Percentiles rank a stretch among this genome's conserved stretches.
Conservation (phyloP, 2,113 vertebrate genomes). For the Chelonoidis abingdonii region DNA sequence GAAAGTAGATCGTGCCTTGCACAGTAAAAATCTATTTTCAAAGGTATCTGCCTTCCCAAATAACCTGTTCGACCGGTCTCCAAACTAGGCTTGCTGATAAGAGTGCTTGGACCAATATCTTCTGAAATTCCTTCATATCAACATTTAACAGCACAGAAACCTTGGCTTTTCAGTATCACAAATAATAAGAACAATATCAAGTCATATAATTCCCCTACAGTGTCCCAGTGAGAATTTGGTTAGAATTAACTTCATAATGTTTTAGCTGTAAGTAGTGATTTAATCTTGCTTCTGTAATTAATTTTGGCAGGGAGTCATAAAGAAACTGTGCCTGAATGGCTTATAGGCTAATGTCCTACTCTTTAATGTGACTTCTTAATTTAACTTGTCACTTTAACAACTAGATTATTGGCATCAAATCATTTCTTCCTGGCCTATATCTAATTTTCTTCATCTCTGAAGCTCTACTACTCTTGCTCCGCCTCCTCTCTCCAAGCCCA, state of each 20-base stretch:
- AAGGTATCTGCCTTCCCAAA: background rate
- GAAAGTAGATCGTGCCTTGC: background rate
- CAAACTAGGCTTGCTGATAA: background rate
- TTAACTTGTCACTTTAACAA: conserved; percentile 56
- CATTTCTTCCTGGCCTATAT: conserved; percentile 64
- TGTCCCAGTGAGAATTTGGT: background rate
- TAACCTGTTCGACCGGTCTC: background rate
- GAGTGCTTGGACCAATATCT: background rate
- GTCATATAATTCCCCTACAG: conserved; percentile 24
- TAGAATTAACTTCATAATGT: conserved; percentile 26
- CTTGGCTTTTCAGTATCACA: conserved; percentile 9
- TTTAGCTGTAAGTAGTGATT: conserved; percentile 13
- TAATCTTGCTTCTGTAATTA: conserved; percentile 57
- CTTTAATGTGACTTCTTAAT: conserved; percentile 70
- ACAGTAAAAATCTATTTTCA: background rate
- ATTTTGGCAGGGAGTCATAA: conserved; percentile 60
- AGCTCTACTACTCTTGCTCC: conserved; percentile 40
- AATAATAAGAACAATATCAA: background rate
- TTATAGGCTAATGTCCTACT: conserved; percentile 51
- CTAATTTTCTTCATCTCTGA: conserved; percentile 64
- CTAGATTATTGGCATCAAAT: conserved; percentile 62
- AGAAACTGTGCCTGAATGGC: conserved; percentile 53
- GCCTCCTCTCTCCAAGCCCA: conserved; percentile 51
- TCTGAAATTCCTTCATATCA: background rate
- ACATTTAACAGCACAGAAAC: background rate